phyloP scores from a whole-genome alignment of 2,888 invertebrate genomes.

The Psococerastis gibbosa region DNA sequence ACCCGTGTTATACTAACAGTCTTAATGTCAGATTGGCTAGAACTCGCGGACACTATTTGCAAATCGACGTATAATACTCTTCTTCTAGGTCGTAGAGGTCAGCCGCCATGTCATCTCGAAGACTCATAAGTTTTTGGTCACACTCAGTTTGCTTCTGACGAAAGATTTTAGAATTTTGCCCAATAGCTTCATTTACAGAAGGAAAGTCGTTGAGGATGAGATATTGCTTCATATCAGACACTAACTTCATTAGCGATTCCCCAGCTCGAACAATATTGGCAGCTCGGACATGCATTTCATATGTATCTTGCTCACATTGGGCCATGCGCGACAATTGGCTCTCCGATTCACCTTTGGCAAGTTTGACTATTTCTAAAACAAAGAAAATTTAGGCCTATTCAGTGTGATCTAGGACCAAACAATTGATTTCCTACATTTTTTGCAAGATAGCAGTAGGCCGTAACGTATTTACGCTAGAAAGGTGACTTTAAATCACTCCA shows the following conservation, averaged over 20 bases:
- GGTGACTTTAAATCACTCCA: too few species aligned
- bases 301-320: slow-evolving; percentile 87
- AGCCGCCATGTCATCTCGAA: slow-evolving; percentile 87
- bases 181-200: slow-evolving; percentile 91
- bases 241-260: slow-evolving; percentile 90
- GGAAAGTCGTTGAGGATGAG: slow-evolving; percentile 95
- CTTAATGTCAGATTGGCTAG: too few species aligned
- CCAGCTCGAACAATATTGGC: slow-evolving; percentile 93
- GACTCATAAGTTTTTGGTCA: slow-evolving; percentile 78
- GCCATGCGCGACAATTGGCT: slow-evolving; percentile 76
- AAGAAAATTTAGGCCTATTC: slow-evolving; percentile 1
- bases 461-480: too few species aligned
- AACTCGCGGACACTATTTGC: slow-evolving; percentile 42
- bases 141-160: slow-evolving; percentile 80
- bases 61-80: slow-evolving; percentile 76
- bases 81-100: slow-evolving; percentile 85
- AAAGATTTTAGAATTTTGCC: slow-evolving; percentile 78
- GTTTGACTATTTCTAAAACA: slow-evolving; percentile 65
- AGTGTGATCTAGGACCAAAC: too few species aligned
- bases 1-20: too few species aligned
- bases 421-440: too few species aligned
- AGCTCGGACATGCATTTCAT: slow-evolving; percentile 91
- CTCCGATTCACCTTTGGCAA: slow-evolving; percentile 79
- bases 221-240: slow-evolving; percentile 95
- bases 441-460: too few species aligned